Percentiles rank a stretch among this genome's conserved stretches.
Evolutionary conservation across 1,140 invertebrate genomes (phyloP).

Genomic region (Drosophila lini): DNA sequence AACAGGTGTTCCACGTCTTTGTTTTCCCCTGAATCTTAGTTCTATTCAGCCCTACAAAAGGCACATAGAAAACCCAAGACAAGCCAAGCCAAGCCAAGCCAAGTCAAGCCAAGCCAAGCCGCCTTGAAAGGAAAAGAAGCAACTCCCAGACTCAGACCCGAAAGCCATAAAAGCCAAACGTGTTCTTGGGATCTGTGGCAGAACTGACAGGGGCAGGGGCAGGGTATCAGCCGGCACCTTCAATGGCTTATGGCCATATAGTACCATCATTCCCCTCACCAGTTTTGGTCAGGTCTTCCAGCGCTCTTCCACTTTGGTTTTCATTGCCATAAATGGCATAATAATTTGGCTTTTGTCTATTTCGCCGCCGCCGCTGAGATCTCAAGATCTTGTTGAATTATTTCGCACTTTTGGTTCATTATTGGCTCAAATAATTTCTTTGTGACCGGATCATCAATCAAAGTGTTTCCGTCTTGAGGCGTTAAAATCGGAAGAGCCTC

Average conservation of each 20-base stretch:
- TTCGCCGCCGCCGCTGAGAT: not conserved
- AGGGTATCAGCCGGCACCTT: constrained; percentile 27
- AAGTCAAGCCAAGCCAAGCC: constrained; percentile 13
- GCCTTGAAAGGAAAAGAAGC: constrained; percentile 44
- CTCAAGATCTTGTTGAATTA: constrained; percentile 30
- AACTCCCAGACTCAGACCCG: constrained; percentile 8
- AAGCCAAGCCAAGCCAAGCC: constrained; percentile 9
- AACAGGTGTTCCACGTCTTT: constrained; percentile 62
- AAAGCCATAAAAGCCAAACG: constrained; percentile 65
- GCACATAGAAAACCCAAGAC: constrained; percentile 25
- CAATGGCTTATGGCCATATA: constrained; percentile 21
- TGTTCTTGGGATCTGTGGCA: constrained; percentile 23
- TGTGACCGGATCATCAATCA: constrained; percentile 26
- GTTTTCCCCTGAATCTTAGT: constrained; percentile 16
- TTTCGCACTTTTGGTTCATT: constrained; percentile 18
- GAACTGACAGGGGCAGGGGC: not conserved
- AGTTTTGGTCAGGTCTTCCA: constrained; percentile 12
- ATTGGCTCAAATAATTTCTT: constrained; percentile 25
- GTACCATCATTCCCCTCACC: constrained; percentile 9
- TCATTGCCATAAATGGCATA: constrained; percentile 48
- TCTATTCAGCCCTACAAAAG: constrained; percentile 30
- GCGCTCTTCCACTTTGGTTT: constrained; percentile 41
- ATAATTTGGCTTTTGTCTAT: constrained; percentile 29
- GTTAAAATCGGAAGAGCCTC: constrained; percentile 26
- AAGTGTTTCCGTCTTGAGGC: constrained; percentile 28